These are phyloP conservation scores for Ceratina calcarata DNA, from an alignment of 1,140 invertebrate genomes.

Conservation along the genomic window DNA sequence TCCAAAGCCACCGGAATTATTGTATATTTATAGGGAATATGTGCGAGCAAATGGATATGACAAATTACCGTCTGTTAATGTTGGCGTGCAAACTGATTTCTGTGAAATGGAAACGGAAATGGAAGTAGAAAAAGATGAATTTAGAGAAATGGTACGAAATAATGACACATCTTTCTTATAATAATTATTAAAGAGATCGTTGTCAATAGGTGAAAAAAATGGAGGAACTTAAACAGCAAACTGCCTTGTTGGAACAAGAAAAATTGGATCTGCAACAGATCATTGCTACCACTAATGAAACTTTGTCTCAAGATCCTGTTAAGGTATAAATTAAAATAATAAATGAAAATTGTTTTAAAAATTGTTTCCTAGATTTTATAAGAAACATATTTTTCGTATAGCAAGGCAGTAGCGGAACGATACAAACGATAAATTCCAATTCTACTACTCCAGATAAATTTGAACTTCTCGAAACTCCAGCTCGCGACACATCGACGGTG, in stretches of 20 bases:
- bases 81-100: slow-evolving; percentile 77
- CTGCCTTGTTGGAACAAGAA: slow-evolving; percentile 81
- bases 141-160: slow-evolving; percentile 69
- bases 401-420: slow-evolving; percentile 67
- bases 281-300: slow-evolving; percentile 51
- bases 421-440: slow-evolving; percentile 73
- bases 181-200: slow-evolving; percentile 19
- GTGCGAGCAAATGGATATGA: slow-evolving; percentile 79
- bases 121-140: slow-evolving; percentile 78
- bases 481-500: slow-evolving; percentile 67
- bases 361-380: background rate
- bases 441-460: slow-evolving; percentile 78
- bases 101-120: slow-evolving; percentile 59
- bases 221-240: slow-evolving; percentile 81
- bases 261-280: slow-evolving; percentile 81
- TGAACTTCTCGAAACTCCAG: slow-evolving; percentile 73
- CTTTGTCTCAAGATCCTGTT: slow-evolving; percentile 48
- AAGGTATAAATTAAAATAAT: slow-evolving; percentile 46
- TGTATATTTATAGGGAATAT: slow-evolving; percentile 89
- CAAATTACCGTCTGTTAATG: slow-evolving; percentile 67
- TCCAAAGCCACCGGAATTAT: slow-evolving; percentile 88
- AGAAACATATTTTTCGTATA: slow-evolving; percentile 25
- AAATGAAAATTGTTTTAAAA: slow-evolving; percentile 11
- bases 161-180: background rate
- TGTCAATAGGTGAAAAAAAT: slow-evolving; percentile 81